A percentile compares a stretch with the other conserved stretches of the same genome.
These are phyloP conservation scores for Odontesthes bonariensis DNA, from an alignment of 2,113 vertebrate species.

Conservation along the genomic window DNA sequence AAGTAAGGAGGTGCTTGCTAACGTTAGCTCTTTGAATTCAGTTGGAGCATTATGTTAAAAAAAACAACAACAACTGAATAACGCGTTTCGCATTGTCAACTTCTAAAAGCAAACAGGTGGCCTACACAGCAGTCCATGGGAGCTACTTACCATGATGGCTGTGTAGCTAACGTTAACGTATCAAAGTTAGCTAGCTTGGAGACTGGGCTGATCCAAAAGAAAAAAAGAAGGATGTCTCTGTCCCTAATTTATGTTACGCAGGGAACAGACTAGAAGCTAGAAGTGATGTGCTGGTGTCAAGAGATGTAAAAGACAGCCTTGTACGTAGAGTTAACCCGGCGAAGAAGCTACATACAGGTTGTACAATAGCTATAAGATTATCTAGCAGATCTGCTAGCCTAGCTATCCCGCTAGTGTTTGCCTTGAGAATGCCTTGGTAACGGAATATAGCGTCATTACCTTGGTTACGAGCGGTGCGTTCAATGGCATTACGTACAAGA, in stretches of 20 bases:
- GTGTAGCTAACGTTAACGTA: conserved; percentile 42
- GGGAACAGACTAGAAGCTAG: not conserved
- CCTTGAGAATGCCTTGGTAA: conserved; percentile 68
- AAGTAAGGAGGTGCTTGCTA: not conserved
- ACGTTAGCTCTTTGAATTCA: conserved; percentile 13
- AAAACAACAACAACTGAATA: not conserved
- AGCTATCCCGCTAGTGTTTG: conserved; percentile 67
- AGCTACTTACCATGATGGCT: conserved; percentile 75
- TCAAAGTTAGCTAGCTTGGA: conserved; percentile 48
- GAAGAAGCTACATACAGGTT: conserved; percentile 4
- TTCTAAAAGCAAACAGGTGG: conserved; percentile 30
- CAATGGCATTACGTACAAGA: conserved; percentile 41
- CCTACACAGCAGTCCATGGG: conserved; percentile 1
- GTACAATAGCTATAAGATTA: conserved; percentile 58
- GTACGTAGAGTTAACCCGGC: not conserved
- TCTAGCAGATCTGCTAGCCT: conserved; percentile 58
- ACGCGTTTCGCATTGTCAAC: not conserved
- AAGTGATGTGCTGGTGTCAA: not conserved
- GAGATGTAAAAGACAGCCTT: not conserved
- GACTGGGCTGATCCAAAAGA: conserved; percentile 23
- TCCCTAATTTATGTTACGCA: conserved; percentile 23
- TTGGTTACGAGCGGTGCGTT: conserved; percentile 76
- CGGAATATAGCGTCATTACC: conserved; percentile 75
- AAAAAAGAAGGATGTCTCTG: conserved; percentile 20
- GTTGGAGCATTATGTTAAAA: not conserved